phyloP scores from a whole-genome alignment of 2,797 vertebrate species.

The Champsocephalus esox region DNA sequence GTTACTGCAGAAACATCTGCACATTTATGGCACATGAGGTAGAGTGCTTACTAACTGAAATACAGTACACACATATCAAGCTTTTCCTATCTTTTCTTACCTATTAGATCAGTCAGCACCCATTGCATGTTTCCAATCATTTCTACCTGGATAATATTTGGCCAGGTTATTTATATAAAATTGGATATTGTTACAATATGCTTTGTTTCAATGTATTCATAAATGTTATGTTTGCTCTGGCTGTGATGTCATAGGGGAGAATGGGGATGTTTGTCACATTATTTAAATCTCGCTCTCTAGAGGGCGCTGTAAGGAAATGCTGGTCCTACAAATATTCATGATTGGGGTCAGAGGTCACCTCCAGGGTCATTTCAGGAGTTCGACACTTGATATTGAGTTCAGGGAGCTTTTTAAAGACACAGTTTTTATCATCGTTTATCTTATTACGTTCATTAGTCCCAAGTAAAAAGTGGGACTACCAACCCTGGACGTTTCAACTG shows the following conservation, averaged over 20 bases:
- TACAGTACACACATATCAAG: constrained; percentile 3
- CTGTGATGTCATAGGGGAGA: background rate
- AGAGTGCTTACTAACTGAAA: constrained; percentile 25
- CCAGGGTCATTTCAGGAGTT: too few species aligned
- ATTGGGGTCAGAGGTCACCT: too few species aligned
- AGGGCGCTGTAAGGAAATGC: too few species aligned
- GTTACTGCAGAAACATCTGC: constrained; percentile 53
- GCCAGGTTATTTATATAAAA: background rate
- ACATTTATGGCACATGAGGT: constrained; percentile 54
- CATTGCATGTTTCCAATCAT: background rate
- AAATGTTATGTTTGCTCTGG: background rate
- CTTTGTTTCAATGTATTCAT: background rate
- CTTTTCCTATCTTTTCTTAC: background rate
- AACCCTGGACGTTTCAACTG: background rate
- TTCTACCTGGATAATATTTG: background rate
- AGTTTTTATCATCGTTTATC: too few species aligned
- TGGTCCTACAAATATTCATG: too few species aligned
- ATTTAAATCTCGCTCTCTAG: too few species aligned
- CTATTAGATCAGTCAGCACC: background rate
- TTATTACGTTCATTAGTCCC: too few species aligned
- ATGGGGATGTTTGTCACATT: too few species aligned
- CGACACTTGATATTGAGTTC: too few species aligned
- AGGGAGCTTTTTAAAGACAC: too few species aligned
- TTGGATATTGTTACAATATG: background rate
- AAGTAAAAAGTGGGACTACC: too few species aligned